A percentile compares a stretch with the other conserved stretches of the same genome.
Evolutionary conservation across 2,797 vertebrate genomes (phyloP).

Genomic region (Crypturellus tataupa): DNA sequence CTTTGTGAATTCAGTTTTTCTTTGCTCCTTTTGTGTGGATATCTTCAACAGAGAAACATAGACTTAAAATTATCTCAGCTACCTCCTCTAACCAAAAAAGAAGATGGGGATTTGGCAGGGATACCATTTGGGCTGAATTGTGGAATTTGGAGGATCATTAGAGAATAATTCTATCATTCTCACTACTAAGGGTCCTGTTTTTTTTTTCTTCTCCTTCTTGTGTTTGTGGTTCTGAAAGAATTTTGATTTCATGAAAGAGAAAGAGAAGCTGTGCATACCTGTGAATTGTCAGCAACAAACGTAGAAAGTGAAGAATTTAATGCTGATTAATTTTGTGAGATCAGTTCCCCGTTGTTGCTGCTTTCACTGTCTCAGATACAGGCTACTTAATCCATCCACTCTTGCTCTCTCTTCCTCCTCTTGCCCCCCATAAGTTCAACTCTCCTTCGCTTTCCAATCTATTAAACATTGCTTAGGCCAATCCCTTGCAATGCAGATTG

Average conservation of each 20-base stretch:
- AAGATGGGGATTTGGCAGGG: rapidly evolving
- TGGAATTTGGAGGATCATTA: not conserved
- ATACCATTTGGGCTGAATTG: not conserved
- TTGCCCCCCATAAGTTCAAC: not conserved
- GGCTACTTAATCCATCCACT: not conserved
- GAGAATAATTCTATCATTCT: not conserved
- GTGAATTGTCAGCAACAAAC: not conserved
- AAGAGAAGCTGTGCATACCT: not conserved
- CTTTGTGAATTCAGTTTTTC: not conserved
- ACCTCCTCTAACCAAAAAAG: not conserved
- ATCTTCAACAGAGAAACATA: not conserved
- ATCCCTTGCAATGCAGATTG: not conserved
- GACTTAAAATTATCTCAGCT: not conserved
- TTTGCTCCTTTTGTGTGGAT: not conserved
- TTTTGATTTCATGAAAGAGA: not conserved
- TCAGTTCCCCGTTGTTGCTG: not conserved
- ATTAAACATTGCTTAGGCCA: not conserved
- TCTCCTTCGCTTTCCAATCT: not conserved
- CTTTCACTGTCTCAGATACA: not conserved
- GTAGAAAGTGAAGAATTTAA: not conserved
- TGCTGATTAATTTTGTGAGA: not conserved
- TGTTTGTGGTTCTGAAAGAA: not conserved
- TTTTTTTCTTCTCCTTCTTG: not conserved
- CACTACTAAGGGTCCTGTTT: not conserved
- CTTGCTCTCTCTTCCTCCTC: not conserved